phyloP scores from a whole-genome alignment of 2,888 invertebrate species.

The Apotomis turbidana region DNA sequence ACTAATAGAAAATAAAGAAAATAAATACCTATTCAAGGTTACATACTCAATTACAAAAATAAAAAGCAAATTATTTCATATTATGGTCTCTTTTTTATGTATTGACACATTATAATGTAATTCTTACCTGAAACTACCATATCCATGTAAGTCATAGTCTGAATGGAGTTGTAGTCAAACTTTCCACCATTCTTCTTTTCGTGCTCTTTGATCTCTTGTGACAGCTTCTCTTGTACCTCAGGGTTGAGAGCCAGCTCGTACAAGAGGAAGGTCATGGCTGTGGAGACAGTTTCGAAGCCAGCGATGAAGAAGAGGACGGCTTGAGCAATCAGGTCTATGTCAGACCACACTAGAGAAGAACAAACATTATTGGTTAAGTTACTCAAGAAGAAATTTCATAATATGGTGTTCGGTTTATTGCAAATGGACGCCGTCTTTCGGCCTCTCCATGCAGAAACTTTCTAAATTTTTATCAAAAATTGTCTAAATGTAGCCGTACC shows the following conservation, averaged over 20 bases:
- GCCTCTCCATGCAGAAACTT: too few relatives aligned
- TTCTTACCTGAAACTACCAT: slow-evolving; percentile 83
- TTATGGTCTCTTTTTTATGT: background rate
- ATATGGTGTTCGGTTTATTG: too few relatives aligned
- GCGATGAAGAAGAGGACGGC: slow-evolving; percentile 82
- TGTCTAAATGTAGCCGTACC: slow-evolving; percentile 44
- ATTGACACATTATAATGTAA: too few relatives aligned
- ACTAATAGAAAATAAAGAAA: too few relatives aligned
- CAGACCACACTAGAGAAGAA: slow-evolving; percentile 58
- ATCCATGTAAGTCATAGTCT: slow-evolving; percentile 84
- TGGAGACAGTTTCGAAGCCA: slow-evolving; percentile 80
- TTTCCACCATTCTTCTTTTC: slow-evolving; percentile 67
- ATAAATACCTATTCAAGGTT: too few relatives aligned
- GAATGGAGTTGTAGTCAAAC: slow-evolving; percentile 78
- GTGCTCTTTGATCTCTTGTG: slow-evolving; percentile 80
- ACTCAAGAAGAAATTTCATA: too few relatives aligned
- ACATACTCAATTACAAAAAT: too few relatives aligned
- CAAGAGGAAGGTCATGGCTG: slow-evolving; percentile 76
- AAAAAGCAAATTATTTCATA: background rate
- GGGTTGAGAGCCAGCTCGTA: slow-evolving; percentile 84
- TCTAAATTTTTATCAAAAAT: too few relatives aligned
- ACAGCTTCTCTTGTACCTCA: slow-evolving; percentile 82
- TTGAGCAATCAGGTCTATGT: slow-evolving; percentile 74
- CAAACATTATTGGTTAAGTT: too few relatives aligned
- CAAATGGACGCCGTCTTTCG: too few relatives aligned